A percentile compares a stretch with the other conserved stretches of the same genome.
Evolutionary conservation across 1,140 invertebrate genomes (phyloP).

Genomic region (Diprion similis): DNA sequence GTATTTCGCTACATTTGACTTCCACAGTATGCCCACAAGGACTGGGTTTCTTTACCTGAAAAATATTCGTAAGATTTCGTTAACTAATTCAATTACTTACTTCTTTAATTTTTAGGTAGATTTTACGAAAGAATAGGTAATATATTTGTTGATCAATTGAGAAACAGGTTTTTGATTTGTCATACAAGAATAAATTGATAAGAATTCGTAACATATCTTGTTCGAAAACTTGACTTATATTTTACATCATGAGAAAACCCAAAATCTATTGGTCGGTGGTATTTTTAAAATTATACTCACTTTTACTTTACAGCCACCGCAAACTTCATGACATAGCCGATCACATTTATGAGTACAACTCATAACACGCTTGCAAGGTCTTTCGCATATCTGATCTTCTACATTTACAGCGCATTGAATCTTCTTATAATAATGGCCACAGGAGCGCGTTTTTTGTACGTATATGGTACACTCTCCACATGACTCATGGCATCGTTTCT

Average conservation of each 20-base stretch:
- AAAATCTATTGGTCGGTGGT: too few species aligned
- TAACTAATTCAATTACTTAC: neutral
- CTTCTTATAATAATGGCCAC: slow-evolving; percentile 54
- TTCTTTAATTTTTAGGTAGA: too few species aligned
- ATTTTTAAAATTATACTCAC: slow-evolving; percentile 38
- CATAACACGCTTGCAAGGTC: slow-evolving; percentile 57
- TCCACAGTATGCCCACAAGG: slow-evolving; percentile 56
- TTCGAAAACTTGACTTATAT: too few species aligned
- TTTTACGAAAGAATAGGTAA: too few species aligned
- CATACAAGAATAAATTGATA: too few species aligned
- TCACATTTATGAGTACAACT: slow-evolving; percentile 62
- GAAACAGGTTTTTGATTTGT: too few species aligned
- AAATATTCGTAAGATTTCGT: slow-evolving; percentile 25
- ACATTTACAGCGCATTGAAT: slow-evolving; percentile 53
- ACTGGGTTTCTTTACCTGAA: slow-evolving; percentile 59
- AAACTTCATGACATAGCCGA: slow-evolving; percentile 56
- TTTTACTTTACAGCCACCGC: slow-evolving; percentile 54
- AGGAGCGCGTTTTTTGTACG: slow-evolving; percentile 55
- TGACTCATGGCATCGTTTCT: slow-evolving; percentile 57
- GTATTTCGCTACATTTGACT: slow-evolving; percentile 43
- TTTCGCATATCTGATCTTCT: slow-evolving; percentile 49
- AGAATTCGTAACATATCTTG: too few species aligned
- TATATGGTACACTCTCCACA: slow-evolving; percentile 61
- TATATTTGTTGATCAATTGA: too few species aligned
- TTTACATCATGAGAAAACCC: too few species aligned